A percentile compares a stretch with the other conserved stretches of the same genome.
These are phyloP conservation scores for Zoanthus sociatus DNA, from an alignment of 92 coral and sea anemone genomes.

Conservation along the genomic window DNA sequence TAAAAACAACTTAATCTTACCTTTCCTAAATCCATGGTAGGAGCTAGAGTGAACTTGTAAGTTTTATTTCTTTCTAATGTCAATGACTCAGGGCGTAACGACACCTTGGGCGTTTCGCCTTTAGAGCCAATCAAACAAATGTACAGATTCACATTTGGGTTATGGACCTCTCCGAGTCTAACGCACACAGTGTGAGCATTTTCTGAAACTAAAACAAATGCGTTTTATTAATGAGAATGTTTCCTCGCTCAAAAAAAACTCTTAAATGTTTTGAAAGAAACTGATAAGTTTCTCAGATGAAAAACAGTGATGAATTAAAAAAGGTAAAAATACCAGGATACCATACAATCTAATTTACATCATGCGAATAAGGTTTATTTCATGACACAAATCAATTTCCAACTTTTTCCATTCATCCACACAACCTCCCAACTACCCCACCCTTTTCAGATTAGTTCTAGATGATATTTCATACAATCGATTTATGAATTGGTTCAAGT, in stretches of 20 bases:
- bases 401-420: too few relatives aligned
- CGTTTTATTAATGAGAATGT: not conserved
- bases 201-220: constrained; percentile 59
- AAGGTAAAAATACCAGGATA: too few relatives aligned
- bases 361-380: too few relatives aligned
- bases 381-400: too few relatives aligned
- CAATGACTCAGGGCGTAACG: constrained; percentile 77
- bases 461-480: too few relatives aligned
- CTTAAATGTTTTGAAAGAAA: too few relatives aligned
- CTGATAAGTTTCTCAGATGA: too few relatives aligned
- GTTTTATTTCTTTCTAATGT: constrained; percentile 80
- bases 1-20: constrained; percentile 36
- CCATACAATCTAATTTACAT: too few relatives aligned
- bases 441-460: too few relatives aligned
- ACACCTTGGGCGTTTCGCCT: constrained; percentile 91
- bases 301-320: too few relatives aligned
- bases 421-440: too few relatives aligned
- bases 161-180: constrained; percentile 84
- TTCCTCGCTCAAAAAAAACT: not conserved
- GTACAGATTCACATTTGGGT: constrained; percentile 79
- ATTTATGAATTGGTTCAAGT: too few relatives aligned
- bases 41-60: constrained; percentile 83
- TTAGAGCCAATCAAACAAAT: constrained; percentile 80
- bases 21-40: constrained; percentile 87
- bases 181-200: constrained; percentile 85